phyloP scores from a whole-genome alignment of 2,888 invertebrate species.

The Xestia ashworthii region DNA sequence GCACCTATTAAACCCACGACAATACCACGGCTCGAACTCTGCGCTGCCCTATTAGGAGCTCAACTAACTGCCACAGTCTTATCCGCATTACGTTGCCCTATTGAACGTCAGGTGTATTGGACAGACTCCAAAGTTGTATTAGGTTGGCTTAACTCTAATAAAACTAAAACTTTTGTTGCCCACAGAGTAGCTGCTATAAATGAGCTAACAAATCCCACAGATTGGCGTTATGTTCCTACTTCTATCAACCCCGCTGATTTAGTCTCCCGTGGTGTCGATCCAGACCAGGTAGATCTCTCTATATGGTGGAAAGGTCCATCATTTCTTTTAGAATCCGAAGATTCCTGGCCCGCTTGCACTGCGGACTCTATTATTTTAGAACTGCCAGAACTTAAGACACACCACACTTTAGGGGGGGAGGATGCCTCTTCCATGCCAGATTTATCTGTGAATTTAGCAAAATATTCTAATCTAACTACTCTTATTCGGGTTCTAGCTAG shows the following conservation, averaged over 20 bases:
- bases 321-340: neutral
- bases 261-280: neutral
- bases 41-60: slow-evolving; percentile 6
- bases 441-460: slow-evolving; percentile 9
- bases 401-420: slow-evolving; percentile 6
- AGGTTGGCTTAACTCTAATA: slow-evolving; percentile 9
- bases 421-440: slow-evolving; percentile 2
- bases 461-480: slow-evolving; percentile 4
- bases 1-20: neutral
- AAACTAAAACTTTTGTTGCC: slow-evolving; percentile 19
- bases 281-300: neutral
- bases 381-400: neutral
- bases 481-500: too few species aligned
- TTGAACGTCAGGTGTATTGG: slow-evolving; percentile 25
- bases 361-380: neutral
- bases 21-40: slow-evolving; percentile 25
- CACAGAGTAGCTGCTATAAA: slow-evolving; percentile 9
- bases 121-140: slow-evolving; percentile 19
- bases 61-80: neutral
- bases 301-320: slow-evolving; percentile 10
- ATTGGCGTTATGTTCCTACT: neutral
- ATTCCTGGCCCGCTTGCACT: slow-evolving; percentile 4
- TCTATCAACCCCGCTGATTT: too few species aligned
- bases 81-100: slow-evolving; percentile 1
- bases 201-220: neutral